Evolutionary conservation across 1,140 invertebrate genomes (phyloP), one percentile per base, ranked within the genome.

Genomic region (Mycetomoellerius zeteki): DNA sequence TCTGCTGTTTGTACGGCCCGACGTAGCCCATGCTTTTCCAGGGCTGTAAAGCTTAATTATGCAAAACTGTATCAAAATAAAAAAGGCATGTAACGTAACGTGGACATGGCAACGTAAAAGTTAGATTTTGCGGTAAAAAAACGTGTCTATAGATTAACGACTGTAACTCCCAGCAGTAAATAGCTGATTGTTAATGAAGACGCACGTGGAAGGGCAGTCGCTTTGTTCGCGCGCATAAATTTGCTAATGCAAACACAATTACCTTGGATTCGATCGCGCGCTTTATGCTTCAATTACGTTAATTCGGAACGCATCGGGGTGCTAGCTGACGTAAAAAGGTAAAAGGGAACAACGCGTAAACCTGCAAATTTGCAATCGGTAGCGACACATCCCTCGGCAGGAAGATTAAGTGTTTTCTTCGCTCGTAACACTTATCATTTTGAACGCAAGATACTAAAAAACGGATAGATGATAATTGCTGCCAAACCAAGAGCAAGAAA

Each of bases 391-490:
- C n/a, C 43, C 21, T 30, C 21, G 24, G 30, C 24, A 10, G 27
- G 14, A 76, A 86, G 88, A 90, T 90, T 87, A 87, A 90, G 88
- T 76, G 56, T 60, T 71, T 78, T 88, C 76, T 76, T 89, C 78
- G 84, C 75, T 21, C 76, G 76, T 82, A 67, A 89, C 84, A 85
- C 85, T 90, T 78, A 87, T 90, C 88, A 90, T 89, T 86, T 84
- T 72, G 52, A 82, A 43, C 76, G 52, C 58, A 82, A 88, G 86
- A 88, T 84, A 80, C 71, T 69, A 50, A 88, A 90, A 86, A 90
- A 90, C 62, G 71, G 52, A 50, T 81, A 85, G 86, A 90, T 81
- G 69, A 77, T 90, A 90, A 90, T 90, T 90, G 88, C 88, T 73
- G 75, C 75, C 88, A 72, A 90, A 90, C 69, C 56, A 24, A 77